Conservation (phyloP, 2,113 vertebrate species). For the Thermophis baileyi region DNA sequence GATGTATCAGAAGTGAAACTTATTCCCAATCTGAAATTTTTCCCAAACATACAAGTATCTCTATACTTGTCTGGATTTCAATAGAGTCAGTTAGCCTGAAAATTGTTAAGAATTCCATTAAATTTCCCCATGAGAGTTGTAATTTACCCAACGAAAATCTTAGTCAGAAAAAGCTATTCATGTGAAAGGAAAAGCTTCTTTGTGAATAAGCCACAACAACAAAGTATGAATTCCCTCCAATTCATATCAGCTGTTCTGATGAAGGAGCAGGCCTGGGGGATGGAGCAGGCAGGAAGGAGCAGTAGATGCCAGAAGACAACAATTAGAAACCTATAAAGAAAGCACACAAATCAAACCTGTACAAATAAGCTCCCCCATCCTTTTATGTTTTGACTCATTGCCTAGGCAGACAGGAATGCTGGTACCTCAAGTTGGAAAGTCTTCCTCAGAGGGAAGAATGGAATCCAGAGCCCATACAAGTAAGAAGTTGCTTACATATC, state of each 20-base stretch:
- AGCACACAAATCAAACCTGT: background rate
- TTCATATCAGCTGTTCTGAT: background rate
- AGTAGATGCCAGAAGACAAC: background rate
- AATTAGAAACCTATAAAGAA: background rate
- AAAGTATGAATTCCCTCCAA: background rate
- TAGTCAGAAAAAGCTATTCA: background rate
- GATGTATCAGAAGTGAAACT: background rate
- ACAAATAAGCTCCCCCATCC: background rate
- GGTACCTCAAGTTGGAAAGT: background rate
- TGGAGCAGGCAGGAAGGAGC: background rate
- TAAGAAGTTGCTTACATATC: background rate
- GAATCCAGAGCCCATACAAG: background rate
- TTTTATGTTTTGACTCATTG: background rate
- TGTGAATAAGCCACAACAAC: background rate
- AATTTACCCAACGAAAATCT: background rate
- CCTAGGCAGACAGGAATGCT: background rate
- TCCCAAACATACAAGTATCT: background rate
- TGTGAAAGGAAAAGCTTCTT: background rate
- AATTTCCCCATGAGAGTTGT: background rate
- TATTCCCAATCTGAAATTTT: background rate
- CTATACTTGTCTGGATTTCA: background rate
- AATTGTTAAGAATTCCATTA: background rate
- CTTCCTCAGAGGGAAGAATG: background rate
- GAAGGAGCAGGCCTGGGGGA: background rate
- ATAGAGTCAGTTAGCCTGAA: background rate